phyloP scores from a whole-genome alignment of 2,113 vertebrate species.

The Hirundichthys speculiger region DNA sequence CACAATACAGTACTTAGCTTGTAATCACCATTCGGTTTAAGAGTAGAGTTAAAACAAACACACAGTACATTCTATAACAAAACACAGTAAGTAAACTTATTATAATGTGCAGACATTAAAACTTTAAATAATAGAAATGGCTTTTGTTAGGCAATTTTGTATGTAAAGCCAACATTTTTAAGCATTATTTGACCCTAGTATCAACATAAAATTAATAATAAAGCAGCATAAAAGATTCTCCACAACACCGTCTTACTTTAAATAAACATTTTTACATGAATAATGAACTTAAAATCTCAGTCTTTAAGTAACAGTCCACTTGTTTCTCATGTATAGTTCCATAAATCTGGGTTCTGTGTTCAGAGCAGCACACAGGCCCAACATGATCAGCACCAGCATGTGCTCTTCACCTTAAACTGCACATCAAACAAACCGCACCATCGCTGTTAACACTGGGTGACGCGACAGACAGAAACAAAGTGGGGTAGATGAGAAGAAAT shows the following conservation, averaged over 20 bases:
- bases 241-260: neutral
- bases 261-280: conserved; percentile 1
- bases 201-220: neutral
- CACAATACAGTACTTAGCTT: conserved; percentile 38
- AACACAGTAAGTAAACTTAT: conserved; percentile 34
- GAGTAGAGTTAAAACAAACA: conserved; percentile 41
- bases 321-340: too few species aligned
- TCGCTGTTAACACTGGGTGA: too few species aligned
- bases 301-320: neutral
- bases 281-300: neutral
- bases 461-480: conserved; percentile 10
- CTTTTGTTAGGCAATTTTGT: conserved; percentile 30
- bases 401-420: neutral
- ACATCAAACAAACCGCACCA: neutral
- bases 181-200: too few species aligned
- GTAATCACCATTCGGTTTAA: conserved; percentile 15
- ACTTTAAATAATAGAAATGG: conserved; percentile 19
- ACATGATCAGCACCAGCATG: too few species aligned
- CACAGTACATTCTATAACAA: conserved; percentile 41
- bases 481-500: conserved; percentile 9
- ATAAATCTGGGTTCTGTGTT: too few species aligned
- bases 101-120: conserved; percentile 29
- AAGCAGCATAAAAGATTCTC: conserved; percentile 45
- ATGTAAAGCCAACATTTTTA: conserved; percentile 18
- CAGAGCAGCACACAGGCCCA: too few species aligned